Evolutionary conservation across 2,113 vertebrate genomes (phyloP), one percentile per base, ranked within the genome.

Genomic region (Elephantulus edwardii): DNA sequence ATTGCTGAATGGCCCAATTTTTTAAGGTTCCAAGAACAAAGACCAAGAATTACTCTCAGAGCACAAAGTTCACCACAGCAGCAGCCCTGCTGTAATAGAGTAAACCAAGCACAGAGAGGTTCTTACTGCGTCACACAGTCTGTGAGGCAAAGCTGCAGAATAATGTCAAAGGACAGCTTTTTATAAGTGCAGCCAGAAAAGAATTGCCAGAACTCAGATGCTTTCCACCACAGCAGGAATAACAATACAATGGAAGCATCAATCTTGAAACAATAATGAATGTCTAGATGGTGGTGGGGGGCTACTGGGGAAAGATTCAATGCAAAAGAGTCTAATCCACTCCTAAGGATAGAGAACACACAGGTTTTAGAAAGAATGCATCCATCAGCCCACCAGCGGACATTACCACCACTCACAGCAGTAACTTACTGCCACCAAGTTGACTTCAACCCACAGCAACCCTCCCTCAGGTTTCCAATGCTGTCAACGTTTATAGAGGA

Each of bases 51-150:
- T 54, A 12, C 40, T 28, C n/a, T 52, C 30, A 44, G 35, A 66
- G 52, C 35, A 28, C 54, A 26, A 66, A 71, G 33, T n/a, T 90
- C 6, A 5, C 17, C 38, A 11, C 10, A 0, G 1, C 48, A 60
- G 40, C 1, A 0, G 14, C 13, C 35, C 42, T 4, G 0, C 20
- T 2, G 3, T 8, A 28, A 58, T 0, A 0, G 48, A 0, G 0
- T 46, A 58, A 9, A n/a, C 60, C 14, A 10, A 60, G 56, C 71
- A 16, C 0, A 33, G 33, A 52, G 35, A 46, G 40, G 13, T 2
- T 35, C 46, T 58, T 24, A 8, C 1, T 16, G 20, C 1, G 0
- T 64, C 72, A 79, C 1, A 0, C 42, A 64, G 40, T 75, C 80
- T n/a, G 6, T 42, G 35, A 87, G n/a, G 60, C 70, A 83, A 89